Evolutionary conservation across 2,113 vertebrate species (phyloP), one percentile per base, ranked within the genome.

Genomic region (Neotoma lepida): DNA sequence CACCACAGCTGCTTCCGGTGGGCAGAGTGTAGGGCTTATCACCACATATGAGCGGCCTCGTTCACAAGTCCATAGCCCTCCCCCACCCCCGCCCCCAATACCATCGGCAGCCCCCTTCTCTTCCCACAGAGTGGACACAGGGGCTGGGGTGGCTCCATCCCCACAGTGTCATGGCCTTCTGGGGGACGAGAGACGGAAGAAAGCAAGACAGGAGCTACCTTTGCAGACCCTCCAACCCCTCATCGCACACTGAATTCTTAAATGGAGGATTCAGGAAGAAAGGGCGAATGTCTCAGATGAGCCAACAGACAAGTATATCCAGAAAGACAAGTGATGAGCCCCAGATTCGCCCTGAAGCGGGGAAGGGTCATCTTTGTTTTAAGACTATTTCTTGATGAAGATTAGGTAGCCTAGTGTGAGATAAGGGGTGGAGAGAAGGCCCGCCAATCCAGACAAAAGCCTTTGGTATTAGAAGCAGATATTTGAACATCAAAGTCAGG

Each of bases 401-500:
- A 91, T 39, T 41, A 51, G 58, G 86, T 33, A 86, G 35, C 39
- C 18, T 28, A 39, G 33, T 81, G 87, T 33, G 44, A 96, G 44
- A 66, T 61, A 88, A 96, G 95, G 88, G 39, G 76, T 49, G 0
- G 3, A 96, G 89, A 96, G 85, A 18, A 56, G 91, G 84, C 95
- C 96, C 91, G 26, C 46, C 58, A 97, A 97, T 2, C 81, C 95
- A 98, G 93, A 98, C 96, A 97, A 98, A 96, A 97, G 95, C 94
- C 0, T 86, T 95, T 95, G 95, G 96, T 96, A 90, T n/a, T 30
- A 94, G 94, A 89, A 88, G 88, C 97, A 97, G 97, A 98, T 97
- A 98, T 95, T 97, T 93, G 97, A 97, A 97, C 94, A 0, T 92
- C 91, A 96, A 97, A 97, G 97, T 97, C 97, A 97, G 97, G 94